phyloP scores from a whole-genome alignment of 2,797 vertebrate species.

The Alosa sapidissima region DNA sequence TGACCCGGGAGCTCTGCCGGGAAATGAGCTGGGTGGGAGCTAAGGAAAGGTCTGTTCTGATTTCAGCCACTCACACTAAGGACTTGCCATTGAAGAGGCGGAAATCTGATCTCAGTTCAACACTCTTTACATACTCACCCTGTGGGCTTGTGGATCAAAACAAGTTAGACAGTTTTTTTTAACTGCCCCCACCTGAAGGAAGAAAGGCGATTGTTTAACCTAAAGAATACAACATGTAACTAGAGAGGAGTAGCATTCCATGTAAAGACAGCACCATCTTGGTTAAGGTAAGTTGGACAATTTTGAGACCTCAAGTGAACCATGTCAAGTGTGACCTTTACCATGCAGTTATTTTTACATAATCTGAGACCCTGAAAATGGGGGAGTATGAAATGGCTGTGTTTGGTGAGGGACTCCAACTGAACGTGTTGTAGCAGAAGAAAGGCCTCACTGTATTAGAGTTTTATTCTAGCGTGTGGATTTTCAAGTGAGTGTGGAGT shows the following conservation, averaged over 20 bases:
- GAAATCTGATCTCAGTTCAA: not conserved
- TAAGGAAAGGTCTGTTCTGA: not conserved
- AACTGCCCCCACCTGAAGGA: not conserved
- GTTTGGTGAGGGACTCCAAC: not conserved
- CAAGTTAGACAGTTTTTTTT: not conserved
- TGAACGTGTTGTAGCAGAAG: not conserved
- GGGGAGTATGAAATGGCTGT: not conserved
- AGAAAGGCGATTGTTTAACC: not conserved
- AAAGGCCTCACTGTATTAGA: not conserved
- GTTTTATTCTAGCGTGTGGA: not conserved
- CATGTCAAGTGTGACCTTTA: not conserved
- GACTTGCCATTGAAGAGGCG: not conserved
- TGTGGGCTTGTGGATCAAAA: not conserved
- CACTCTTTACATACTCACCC: not conserved
- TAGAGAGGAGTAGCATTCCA: not conserved
- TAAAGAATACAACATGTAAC: not conserved
- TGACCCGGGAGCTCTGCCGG: not conserved
- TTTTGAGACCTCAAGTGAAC: not conserved
- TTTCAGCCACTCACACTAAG: not conserved
- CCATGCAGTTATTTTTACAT: not conserved
- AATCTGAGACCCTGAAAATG: not conserved
- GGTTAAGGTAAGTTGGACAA: not conserved
- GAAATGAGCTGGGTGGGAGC: not conserved
- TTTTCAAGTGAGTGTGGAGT: constrained; percentile 55
- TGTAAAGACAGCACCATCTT: not conserved